Base-by-base conservation (phyloP, 2,113 vertebrate genomes). In the Tricholaema leucomelas region DNA sequence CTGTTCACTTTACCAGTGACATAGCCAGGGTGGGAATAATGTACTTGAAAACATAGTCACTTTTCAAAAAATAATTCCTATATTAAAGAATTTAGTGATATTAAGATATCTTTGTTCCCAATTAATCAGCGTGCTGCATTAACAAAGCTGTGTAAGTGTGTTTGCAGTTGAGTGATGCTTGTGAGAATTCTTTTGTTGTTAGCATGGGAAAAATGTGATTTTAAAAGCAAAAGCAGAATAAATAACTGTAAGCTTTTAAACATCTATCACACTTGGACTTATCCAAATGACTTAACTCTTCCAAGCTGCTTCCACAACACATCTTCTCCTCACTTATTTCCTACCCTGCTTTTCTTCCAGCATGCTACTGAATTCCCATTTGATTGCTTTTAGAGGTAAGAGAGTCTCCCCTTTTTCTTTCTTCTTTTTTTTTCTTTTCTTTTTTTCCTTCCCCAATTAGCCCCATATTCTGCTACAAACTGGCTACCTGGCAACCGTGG, bases 321-420 rank as follows among this genome's bases (percentile, higher is more conserved):
- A 3, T 24, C 18, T 71, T 52, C 42, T 46, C 8, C 28, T 65
- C 10, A 35, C 17, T 59, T 67, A 4, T 3, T 23, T 46, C 8
- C 21, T 52, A 28, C 55, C 3, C 40, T 44, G 9, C 11, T 75
- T 69, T 60, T 44, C 31, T 16, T 73, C 10, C 20, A 72, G 24
- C 1, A 0, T 14, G 9, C 5, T 28, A 13, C 27, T 80, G 85
- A 82, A 23, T 7, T 73, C 4, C 8, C 1, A 0, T 58, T 61
- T 23, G 36, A 36, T 8, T 33, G 13, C 56, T 79, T 72, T 71
- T 54, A 75, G 33, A 78, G 10, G 6, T 4, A 24, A 56, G 8
- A 15, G 4, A 20, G 14, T 15, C 42, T n/a, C n/a, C n/a, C n/a
- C 10, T 25, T 63, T 31, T 28, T 35, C 24, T 33, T 55, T 25